These are phyloP conservation scores for Plagiodera versicolora DNA, from an alignment of 2,888 invertebrate genomes.

Conservation along the genomic window DNA sequence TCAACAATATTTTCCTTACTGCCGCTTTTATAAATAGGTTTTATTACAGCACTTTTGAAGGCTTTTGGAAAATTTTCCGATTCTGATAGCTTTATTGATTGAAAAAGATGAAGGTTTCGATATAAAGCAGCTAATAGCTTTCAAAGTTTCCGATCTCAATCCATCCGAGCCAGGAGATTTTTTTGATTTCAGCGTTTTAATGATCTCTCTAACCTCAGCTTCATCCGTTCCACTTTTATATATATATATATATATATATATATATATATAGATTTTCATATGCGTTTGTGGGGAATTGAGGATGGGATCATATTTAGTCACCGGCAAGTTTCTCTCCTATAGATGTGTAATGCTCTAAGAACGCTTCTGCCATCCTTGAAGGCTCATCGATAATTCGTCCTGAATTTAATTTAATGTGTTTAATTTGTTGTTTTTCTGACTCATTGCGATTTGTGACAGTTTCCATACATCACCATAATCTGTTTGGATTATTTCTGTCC, in stretches of 20 bases:
- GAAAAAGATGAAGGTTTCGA: background rate
- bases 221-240: conserved; percentile 4
- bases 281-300: background rate
- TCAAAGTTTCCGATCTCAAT: background rate
- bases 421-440: background rate
- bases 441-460: background rate
- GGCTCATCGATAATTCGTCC: conserved; percentile 4
- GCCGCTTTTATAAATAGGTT: conserved; percentile 11
- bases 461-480: background rate
- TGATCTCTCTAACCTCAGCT: conserved; percentile 7
- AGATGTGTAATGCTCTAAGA: conserved; percentile 9
- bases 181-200: conserved; percentile 6
- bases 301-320: background rate
- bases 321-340: conserved; percentile 9
- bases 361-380: conserved; percentile 7
- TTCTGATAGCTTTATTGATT: conserved; percentile 1
- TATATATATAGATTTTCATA: background rate
- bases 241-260: too few relatives aligned
- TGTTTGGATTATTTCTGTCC: conserved; percentile 2
- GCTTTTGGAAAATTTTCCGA: conserved; percentile 11
- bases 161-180: background rate
- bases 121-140: background rate
- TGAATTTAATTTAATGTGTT: conserved; percentile 6
- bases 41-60: conserved; percentile 13
- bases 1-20: conserved; percentile 9